These are phyloP conservation scores for Sussaba pulchella DNA, from an alignment of 2,888 invertebrate genomes.

Conservation along the genomic window DNA sequence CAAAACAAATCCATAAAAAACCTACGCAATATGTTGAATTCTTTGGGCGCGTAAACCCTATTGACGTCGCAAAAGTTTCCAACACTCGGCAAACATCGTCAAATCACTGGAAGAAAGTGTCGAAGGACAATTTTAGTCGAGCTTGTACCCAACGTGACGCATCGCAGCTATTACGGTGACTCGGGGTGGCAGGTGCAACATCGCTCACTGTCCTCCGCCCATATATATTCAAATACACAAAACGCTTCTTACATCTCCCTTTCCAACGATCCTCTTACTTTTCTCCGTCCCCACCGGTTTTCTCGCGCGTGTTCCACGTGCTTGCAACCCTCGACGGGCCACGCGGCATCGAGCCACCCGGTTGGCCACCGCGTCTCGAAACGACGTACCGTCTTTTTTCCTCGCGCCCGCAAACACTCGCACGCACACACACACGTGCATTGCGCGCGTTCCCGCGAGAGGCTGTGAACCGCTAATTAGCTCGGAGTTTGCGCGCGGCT, in stretches of 20 bases:
- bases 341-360: slow-evolving; percentile 55
- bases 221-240: slow-evolving; percentile 79
- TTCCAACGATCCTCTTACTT: slow-evolving; percentile 47
- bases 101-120: slow-evolving; percentile 58
- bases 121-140: slow-evolving; percentile 73
- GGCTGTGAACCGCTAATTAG: slow-evolving; percentile 81
- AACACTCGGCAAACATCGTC: too few relatives aligned
- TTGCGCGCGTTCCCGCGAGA: slow-evolving; percentile 66
- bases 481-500: slow-evolving; percentile 76
- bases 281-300: slow-evolving; percentile 35
- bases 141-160: slow-evolving; percentile 78
- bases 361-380: slow-evolving; percentile 45
- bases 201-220: slow-evolving; percentile 81
- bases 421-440: slow-evolving; percentile 35
- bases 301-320: slow-evolving; percentile 31
- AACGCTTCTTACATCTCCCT: slow-evolving; percentile 51
- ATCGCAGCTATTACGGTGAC: slow-evolving; percentile 81
- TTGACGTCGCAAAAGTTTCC: too few relatives aligned
- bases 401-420: too few relatives aligned
- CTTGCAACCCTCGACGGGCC: slow-evolving; percentile 36
- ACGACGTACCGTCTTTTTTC: neutral
- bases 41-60: too few relatives aligned
- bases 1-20: too few relatives aligned
- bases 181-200: slow-evolving; percentile 82
- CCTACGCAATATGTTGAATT: too few relatives aligned